These are phyloP conservation scores for Ceuthmochares aereus DNA, from an alignment of 2,113 vertebrate species.

Conservation along the genomic window DNA sequence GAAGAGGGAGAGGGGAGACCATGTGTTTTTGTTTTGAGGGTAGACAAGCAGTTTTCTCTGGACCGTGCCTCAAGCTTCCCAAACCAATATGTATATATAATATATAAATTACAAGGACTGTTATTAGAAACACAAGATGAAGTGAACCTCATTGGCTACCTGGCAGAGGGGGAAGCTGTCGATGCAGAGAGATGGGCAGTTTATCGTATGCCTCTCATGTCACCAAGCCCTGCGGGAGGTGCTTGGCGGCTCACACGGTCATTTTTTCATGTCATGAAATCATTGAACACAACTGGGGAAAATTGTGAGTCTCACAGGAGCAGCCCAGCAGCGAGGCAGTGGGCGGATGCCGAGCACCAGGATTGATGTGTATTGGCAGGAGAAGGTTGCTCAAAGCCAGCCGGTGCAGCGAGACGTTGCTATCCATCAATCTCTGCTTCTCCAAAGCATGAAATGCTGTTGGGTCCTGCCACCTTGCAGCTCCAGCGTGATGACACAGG, in stretches of 20 bases:
- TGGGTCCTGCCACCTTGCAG: neutral
- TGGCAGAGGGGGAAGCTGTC: neutral
- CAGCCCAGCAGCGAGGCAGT: neutral
- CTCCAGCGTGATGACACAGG: rapidly evolving
- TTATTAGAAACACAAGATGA: neutral
- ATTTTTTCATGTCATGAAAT: neutral
- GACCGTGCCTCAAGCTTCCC: neutral
- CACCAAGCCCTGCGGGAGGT: neutral
- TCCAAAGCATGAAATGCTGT: neutral
- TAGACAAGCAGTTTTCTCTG: no score
- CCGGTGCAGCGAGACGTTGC: neutral
- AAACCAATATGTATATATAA: neutral
- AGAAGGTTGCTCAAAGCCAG: neutral
- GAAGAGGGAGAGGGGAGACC: no score
- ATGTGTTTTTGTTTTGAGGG: no score
- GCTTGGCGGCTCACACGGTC: neutral
- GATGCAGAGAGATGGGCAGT: neutral
- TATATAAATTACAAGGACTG: neutral
- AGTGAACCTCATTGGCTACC: neutral
- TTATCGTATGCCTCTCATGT: neutral
- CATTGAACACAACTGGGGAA: neutral
- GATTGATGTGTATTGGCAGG: neutral
- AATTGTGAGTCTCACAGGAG: neutral
- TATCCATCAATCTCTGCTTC: neutral
- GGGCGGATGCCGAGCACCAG: neutral